Conservation (phyloP, 1,140 invertebrate genomes). For the Episyrphus balteatus region DNA sequence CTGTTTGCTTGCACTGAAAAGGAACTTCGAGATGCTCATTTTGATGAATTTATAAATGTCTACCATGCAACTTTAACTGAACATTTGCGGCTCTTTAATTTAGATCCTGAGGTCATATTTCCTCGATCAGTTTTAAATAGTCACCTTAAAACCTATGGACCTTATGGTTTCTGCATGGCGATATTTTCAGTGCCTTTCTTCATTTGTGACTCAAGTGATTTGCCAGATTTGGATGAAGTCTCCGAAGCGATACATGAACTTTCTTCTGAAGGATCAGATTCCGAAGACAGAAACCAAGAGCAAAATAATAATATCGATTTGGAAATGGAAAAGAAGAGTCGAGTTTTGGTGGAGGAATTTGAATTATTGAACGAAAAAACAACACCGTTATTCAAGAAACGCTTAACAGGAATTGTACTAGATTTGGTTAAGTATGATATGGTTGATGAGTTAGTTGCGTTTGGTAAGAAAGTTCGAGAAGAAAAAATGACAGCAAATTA, state of each 20-base stretch:
- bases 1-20: slow-evolving; percentile 39
- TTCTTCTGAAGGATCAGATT: slow-evolving; percentile 8
- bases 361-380: slow-evolving; percentile 19
- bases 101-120: slow-evolving; percentile 37
- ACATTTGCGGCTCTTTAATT: slow-evolving; percentile 29
- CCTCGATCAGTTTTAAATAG: slow-evolving; percentile 17
- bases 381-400: slow-evolving; percentile 18
- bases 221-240: slow-evolving; percentile 19
- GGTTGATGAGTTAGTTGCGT: not conserved
- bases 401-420: slow-evolving; percentile 13
- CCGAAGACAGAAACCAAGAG: slow-evolving; percentile 3
- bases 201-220: slow-evolving; percentile 15
- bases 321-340: slow-evolving; percentile 7
- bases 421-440: slow-evolving; percentile 19
- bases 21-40: slow-evolving; percentile 34
- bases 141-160: slow-evolving; percentile 14
- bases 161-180: slow-evolving; percentile 16
- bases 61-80: slow-evolving; percentile 35
- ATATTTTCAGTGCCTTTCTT: slow-evolving; percentile 21
- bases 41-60: slow-evolving; percentile 32
- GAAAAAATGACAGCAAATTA: no score
- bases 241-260: slow-evolving; percentile 18
- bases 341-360: slow-evolving; percentile 14
- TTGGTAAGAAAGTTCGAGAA: no score
- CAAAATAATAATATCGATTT: not conserved